Base-by-base conservation (phyloP, 1,140 invertebrate genomes). In the Limonius californicus region DNA sequence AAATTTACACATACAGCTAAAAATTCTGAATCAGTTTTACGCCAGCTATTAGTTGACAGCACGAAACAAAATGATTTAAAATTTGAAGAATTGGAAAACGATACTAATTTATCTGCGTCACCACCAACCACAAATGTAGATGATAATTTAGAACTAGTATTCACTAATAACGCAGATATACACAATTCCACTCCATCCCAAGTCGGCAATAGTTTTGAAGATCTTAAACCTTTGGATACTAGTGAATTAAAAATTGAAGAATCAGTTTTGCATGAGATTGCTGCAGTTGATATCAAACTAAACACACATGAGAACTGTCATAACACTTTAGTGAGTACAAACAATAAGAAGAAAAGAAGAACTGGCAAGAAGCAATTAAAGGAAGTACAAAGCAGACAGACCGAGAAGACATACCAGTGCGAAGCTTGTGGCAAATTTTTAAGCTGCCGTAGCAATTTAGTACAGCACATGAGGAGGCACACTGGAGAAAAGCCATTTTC, bases 401-500 rank as follows among this genome's bases (percentile, higher is more conserved):
- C 8, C 27, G 19, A 50, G 6, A 55, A 56, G n/a, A 39, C 50
- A 4, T 54, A 62, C 19, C 60, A 66, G 15, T 71, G 70, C 32
- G 63, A 70, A 55, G 57, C 57, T 23, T 71, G 70, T 42, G 70
- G 68, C 1, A 66, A 68, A 42, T 42, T 66, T 42, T 54, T 70
- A 15, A 65, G 64, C 12, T 61, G 61, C 9, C 63, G 59, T 14
- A 63, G 66, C 7, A 70, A 69, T 53, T 53, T 72, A 42, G 58
- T 54, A 1, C 64, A 65, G 2, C 73, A 75, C 47, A 62, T 66
- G 47, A 64, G 76, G 14, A 74, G 71, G 6, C 79, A 76, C 67
- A 78, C 72, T 0, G 79, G 59, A 42, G 83, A 86, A 57, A 84
- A 88, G 67, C 86, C 86, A 0, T 87, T 79, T 63, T 76, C 82